phyloP scores from a whole-genome alignment of 2,888 invertebrate species.

The Ashinkailepas kermadecensis region DNA sequence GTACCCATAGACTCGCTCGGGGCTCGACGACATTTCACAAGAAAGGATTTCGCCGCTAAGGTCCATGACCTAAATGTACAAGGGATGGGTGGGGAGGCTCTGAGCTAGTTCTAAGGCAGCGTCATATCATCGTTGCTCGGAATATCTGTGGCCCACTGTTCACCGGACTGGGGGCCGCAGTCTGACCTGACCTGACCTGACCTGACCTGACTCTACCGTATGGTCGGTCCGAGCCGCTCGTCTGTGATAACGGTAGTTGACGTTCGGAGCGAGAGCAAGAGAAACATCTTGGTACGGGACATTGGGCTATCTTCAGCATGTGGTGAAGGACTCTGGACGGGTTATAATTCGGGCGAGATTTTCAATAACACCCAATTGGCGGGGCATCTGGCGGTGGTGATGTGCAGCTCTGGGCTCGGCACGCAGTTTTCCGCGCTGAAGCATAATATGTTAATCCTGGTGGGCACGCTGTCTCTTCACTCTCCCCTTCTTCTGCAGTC shows the following conservation, averaged over 20 bases:
- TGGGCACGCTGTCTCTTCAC: not conserved
- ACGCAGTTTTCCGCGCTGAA: not conserved
- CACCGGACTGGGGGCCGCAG: not conserved
- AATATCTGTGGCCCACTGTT: not conserved
- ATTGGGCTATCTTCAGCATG: slow-evolving; percentile 16
- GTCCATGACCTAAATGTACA: slow-evolving; percentile 17
- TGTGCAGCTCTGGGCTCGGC: not conserved
- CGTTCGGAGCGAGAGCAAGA: slow-evolving; percentile 11
- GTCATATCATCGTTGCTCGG: slow-evolving; percentile 5
- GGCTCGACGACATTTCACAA: no score
- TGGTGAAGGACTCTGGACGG: not conserved
- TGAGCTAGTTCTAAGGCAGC: not conserved
- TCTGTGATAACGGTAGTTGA: slow-evolving; percentile 20
- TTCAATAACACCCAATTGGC: slow-evolving; percentile 4
- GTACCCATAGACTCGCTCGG: no score
- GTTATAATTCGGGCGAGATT: not conserved
- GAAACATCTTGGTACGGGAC: slow-evolving; percentile 15
- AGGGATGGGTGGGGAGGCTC: not conserved
- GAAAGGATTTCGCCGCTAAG: not conserved
- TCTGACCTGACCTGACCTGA: slow-evolving; percentile 19
- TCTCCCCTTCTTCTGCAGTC: not conserved
- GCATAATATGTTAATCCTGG: slow-evolving; percentile 3
- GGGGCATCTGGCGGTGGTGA: not conserved
- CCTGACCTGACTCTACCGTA: not conserved
- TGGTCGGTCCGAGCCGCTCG: slow-evolving; percentile 12